Conservation (phyloP, 2,797 vertebrate genomes). For the Notamacropus eugenii region DNA sequence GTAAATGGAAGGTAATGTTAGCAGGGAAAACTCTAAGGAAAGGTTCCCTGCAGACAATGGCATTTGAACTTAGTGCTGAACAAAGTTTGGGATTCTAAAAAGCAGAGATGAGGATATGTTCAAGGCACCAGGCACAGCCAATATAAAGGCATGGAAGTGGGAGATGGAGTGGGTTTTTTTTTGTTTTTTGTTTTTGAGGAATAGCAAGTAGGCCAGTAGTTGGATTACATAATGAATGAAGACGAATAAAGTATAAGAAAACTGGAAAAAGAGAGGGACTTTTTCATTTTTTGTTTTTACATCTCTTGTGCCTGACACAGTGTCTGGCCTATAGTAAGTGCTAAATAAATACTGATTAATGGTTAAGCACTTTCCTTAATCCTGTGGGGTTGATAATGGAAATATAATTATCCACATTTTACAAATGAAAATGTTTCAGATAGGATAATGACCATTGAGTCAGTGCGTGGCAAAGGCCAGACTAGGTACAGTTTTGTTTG, state of each 20-base stretch:
- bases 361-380: not conserved
- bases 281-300: not conserved
- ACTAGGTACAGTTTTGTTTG: not conserved
- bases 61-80: too few relatives aligned
- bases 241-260: not conserved
- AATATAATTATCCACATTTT: not conserved
- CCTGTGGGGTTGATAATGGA: not conserved
- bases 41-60: too few relatives aligned
- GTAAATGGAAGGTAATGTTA: too few relatives aligned
- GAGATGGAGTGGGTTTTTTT: too few relatives aligned
- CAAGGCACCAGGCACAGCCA: too few relatives aligned
- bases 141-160: too few relatives aligned
- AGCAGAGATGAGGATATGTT: too few relatives aligned
- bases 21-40: too few relatives aligned
- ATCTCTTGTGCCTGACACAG: not conserved
- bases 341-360: not conserved
- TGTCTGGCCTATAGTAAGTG: not conserved
- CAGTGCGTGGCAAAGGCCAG: not conserved
- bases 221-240: not conserved
- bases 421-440: not conserved
- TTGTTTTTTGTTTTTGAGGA: too few relatives aligned
- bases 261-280: not conserved
- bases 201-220: too few relatives aligned
- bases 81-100: too few relatives aligned
- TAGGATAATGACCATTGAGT: not conserved